Evolutionary conservation across 2,888 invertebrate genomes (phyloP), one percentile per base, ranked within the genome.

Genomic region (Spilarctia lutea): DNA sequence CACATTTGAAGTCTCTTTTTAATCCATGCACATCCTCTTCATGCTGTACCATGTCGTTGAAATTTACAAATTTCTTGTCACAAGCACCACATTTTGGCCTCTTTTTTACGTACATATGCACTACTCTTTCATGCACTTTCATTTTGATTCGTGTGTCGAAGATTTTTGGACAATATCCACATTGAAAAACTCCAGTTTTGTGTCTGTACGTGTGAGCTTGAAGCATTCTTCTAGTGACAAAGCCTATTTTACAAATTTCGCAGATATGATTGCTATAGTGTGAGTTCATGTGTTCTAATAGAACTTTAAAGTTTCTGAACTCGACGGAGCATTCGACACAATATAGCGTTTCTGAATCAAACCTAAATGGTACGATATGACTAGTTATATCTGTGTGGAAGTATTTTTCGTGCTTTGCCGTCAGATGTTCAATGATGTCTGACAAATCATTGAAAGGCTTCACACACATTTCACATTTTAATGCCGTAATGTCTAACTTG

Each of bases 81-180:
- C 93, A 93, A 45, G 88, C 88, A 0, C 85, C 86, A 56, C 93
- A 93, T 78, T 88, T 91, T 27, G 89, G 88, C 30, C 89, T 82
- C n/a, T 87, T 86, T 33, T 89, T 89, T 4, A 82, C 71, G 1
- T 85, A 84, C 0, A 89, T 75, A 75, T 94, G 96, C 0, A 94
- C 92, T 2, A 91, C 90, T 60, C 92, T 89, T 74, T 93, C 92
- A 65, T 96, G 96, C 0, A 92, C 90, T 68, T 92, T 92, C 72
- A 93, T 86, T 33, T 94, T 94, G 42, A 93, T 88, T 52, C 90
- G 88, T 0, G 93, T 95, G 30, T 94, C 90, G 79, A 96, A 96
- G 0, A 92, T 87, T 82, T 96, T 96, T 1, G 91, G 83, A 75
- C 96, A 96, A 67, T 86, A 89, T 0, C 88, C 87, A 72, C 96